Evolutionary conservation across 2,797 vertebrate genomes (phyloP).

Genomic region (Perodicticus potto): DNA sequence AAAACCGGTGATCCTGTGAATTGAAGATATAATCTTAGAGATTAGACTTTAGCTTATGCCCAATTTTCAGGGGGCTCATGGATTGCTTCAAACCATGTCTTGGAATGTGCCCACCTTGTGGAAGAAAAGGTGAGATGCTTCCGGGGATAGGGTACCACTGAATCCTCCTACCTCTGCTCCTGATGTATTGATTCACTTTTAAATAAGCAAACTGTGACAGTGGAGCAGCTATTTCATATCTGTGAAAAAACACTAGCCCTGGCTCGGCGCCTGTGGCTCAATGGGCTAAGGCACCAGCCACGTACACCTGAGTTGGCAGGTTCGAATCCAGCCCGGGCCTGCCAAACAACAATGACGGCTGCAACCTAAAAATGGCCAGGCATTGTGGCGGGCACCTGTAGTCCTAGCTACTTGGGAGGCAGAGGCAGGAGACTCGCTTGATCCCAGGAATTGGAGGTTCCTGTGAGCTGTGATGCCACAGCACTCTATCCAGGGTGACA

Average conservation of each 20-base stretch:
- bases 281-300: too few relatives aligned
- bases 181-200: not conserved
- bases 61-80: not conserved
- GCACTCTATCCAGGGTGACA: too few relatives aligned
- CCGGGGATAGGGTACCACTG: accelerated
- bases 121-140: accelerated
- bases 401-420: too few relatives aligned
- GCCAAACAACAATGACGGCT: too few relatives aligned
- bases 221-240: not conserved
- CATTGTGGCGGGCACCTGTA: too few relatives aligned
- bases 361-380: too few relatives aligned
- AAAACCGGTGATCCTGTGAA: not conserved
- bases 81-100: not conserved
- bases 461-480: too few relatives aligned
- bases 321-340: too few relatives aligned
- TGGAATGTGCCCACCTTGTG: not conserved
- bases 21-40: not conserved
- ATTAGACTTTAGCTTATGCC: not conserved
- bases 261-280: too few relatives aligned
- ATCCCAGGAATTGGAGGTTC: too few relatives aligned
- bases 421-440: too few relatives aligned
- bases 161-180: not conserved
- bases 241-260: not conserved
- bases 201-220: not conserved
- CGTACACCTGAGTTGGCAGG: too few relatives aligned